A percentile compares a stretch with the other conserved stretches of the same genome.
These are phyloP conservation scores for Heliothis subflexa DNA, from an alignment of 1,140 invertebrate species.

Conservation along the genomic window DNA sequence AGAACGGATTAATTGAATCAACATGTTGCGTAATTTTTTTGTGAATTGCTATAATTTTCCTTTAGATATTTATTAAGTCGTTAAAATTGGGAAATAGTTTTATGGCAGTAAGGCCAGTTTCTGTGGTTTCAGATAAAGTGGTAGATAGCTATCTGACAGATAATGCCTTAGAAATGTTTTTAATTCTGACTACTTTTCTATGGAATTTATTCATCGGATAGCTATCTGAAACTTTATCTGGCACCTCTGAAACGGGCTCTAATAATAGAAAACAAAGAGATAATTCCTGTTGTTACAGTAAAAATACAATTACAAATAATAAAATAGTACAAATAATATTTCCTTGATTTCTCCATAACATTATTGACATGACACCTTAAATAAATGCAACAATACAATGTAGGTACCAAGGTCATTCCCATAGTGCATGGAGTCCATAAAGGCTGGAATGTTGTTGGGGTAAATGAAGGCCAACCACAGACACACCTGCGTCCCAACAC, in stretches of 20 bases:
- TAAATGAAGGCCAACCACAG: slow-evolving; percentile 18
- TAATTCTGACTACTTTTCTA: no score
- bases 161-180: no score
- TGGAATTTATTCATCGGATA: no score
- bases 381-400: background rate
- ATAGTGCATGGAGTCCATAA: slow-evolving; percentile 28
- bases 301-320: no score
- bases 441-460: slow-evolving; percentile 36
- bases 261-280: no score
- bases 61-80: background rate
- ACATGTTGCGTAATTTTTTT: slow-evolving; percentile 35
- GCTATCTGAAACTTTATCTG: no score
- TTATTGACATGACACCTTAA: background rate
- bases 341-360: background rate
- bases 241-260: no score
- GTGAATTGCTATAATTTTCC: background rate
- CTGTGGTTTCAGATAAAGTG: no score
- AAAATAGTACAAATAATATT: no score
- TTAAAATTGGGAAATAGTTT: background rate
- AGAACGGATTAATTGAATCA: slow-evolving; percentile 36
- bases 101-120: no score
- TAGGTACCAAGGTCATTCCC: slow-evolving; percentile 17
- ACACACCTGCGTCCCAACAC: slow-evolving; percentile 35
- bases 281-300: no score
- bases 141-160: no score